phyloP scores from a whole-genome alignment of 2,888 invertebrate species.

The Patella pellucida region DNA sequence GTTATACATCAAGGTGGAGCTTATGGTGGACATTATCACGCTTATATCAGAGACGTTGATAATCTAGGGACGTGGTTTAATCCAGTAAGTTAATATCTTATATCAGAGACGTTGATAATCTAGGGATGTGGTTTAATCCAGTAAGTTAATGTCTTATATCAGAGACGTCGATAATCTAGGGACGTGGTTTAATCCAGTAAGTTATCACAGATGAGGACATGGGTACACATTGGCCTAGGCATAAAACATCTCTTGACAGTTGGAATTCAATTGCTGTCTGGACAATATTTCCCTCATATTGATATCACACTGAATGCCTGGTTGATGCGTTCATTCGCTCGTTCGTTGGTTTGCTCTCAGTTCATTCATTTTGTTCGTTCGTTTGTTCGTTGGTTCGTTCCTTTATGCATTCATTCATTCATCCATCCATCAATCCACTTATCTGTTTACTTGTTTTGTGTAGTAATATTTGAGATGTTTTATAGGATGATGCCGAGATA shows the following conservation, averaged over 20 bases:
- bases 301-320: too few relatives aligned
- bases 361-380: too few relatives aligned
- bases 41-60: slow-evolving; percentile 70
- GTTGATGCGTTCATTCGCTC: too few relatives aligned
- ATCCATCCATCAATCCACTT: too few relatives aligned
- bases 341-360: too few relatives aligned
- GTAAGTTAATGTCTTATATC: slow-evolving; percentile 65
- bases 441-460: not conserved
- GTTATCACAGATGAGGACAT: too few relatives aligned
- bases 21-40: slow-evolving; percentile 71
- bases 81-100: slow-evolving; percentile 57
- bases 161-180: slow-evolving; percentile 69
- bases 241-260: too few relatives aligned
- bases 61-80: slow-evolving; percentile 66
- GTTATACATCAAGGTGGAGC: slow-evolving; percentile 71
- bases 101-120: slow-evolving; percentile 69
- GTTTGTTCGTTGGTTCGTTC: too few relatives aligned
- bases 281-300: too few relatives aligned
- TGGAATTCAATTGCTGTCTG: too few relatives aligned
- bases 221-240: too few relatives aligned
- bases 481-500: slow-evolving; percentile 56
- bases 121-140: slow-evolving; percentile 68
- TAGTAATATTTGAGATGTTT: slow-evolving; percentile 8
- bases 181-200: slow-evolving; percentile 67
- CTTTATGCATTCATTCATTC: too few relatives aligned